Evolutionary conservation across 2,113 vertebrate species (phyloP).

Genomic region (Terrapene triunguis): DNA sequence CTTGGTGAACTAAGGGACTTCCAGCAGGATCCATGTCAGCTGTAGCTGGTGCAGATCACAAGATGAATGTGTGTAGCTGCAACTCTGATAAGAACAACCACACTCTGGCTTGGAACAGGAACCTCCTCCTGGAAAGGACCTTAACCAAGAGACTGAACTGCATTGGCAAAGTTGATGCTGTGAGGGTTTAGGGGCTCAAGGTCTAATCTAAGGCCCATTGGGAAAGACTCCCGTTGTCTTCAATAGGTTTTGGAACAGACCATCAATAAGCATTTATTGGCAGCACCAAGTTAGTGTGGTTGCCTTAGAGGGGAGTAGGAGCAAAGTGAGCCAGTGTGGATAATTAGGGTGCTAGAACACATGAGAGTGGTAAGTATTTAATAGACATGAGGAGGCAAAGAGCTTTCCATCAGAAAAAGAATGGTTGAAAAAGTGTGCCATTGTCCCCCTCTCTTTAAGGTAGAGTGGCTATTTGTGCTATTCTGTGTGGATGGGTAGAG

Average conservation of each 20-base stretch:
- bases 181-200: background rate
- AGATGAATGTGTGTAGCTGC: background rate
- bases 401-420: background rate
- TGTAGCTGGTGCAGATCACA: background rate
- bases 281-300: background rate
- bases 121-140: background rate
- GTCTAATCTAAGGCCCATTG: background rate
- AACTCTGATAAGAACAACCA: background rate
- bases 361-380: background rate
- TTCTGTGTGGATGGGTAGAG: background rate
- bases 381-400: background rate
- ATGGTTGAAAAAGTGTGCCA: background rate
- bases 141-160: background rate
- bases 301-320: background rate
- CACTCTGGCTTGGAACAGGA: background rate
- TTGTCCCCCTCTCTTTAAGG: background rate
- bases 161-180: background rate
- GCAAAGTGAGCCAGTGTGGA: background rate
- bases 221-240: background rate
- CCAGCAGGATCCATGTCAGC: background rate
- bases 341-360: background rate
- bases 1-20: background rate
- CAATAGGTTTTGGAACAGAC: background rate
- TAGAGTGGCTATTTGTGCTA: background rate
- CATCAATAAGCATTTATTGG: background rate